These are phyloP conservation scores for Cryptophagus acutangulus DNA, from an alignment of 2,888 invertebrate genomes.

Conservation along the genomic window DNA sequence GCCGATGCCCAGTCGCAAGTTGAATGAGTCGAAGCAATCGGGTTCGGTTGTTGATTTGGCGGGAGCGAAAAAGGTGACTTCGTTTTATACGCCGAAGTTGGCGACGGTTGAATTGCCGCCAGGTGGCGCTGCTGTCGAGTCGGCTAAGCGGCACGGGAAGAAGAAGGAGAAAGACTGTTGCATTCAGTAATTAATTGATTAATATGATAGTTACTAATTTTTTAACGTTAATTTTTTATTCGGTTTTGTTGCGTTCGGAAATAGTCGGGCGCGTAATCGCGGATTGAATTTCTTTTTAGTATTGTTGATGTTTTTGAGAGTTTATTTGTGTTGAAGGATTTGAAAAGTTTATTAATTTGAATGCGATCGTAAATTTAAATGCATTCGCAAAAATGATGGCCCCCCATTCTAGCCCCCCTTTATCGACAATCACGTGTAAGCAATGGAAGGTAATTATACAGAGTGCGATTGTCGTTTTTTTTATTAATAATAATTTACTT, in stretches of 20 bases:
- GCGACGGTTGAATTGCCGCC: constrained; percentile 23
- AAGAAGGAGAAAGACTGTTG: constrained; percentile 39
- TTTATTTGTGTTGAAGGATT: constrained; percentile 34
- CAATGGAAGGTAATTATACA: constrained; percentile 49
- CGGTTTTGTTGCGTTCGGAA: constrained; percentile 36
- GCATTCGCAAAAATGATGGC: constrained; percentile 36
- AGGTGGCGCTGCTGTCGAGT: too few species aligned
- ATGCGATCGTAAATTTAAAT: constrained; percentile 28
- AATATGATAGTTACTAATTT: constrained; percentile 40
- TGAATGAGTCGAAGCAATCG: constrained; percentile 7
- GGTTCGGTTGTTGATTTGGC: too few species aligned
- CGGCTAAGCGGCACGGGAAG: constrained; percentile 14
- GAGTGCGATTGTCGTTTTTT: constrained; percentile 34
- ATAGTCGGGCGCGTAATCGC: constrained; percentile 32
- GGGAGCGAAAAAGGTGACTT: too few species aligned
- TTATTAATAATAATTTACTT: too few species aligned
- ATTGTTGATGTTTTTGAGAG: constrained; percentile 25
- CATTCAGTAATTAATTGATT: constrained; percentile 36
- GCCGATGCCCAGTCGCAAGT: constrained; percentile 29
- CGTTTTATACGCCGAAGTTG: constrained; percentile 21
- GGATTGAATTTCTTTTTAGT: constrained; percentile 25
- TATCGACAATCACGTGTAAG: constrained; percentile 47
- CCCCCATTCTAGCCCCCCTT: constrained; percentile 24
- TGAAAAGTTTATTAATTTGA: constrained; percentile 33
- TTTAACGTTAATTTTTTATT: too few species aligned